Conservation (phyloP, 2,888 invertebrate species). For the Odiellus spinosus region DNA sequence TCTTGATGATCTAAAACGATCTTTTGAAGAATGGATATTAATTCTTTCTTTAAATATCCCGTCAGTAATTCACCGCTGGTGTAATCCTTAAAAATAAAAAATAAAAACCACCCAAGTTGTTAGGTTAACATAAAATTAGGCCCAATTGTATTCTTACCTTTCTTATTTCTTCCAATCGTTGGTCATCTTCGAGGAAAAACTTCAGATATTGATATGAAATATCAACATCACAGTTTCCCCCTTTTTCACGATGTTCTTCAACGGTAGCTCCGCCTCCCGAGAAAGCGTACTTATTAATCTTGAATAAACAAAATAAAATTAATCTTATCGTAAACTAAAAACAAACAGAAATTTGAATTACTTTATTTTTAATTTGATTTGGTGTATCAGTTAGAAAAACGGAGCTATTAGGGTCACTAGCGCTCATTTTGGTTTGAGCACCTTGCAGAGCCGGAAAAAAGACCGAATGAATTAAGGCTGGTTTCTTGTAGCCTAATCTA, state of each 20-base stretch:
- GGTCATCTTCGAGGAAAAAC: slow-evolving; percentile 91
- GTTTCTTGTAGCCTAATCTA: slow-evolving; percentile 67
- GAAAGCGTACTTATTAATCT: slow-evolving; percentile 88
- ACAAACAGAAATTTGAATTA: slow-evolving; percentile 25
- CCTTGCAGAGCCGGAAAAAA: slow-evolving; percentile 94
- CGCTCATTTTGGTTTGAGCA: slow-evolving; percentile 95
- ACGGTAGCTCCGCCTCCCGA: slow-evolving; percentile 86
- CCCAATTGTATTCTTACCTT: slow-evolving; percentile 32
- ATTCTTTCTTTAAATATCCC: slow-evolving; percentile 81
- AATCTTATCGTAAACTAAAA: slow-evolving; percentile 1
- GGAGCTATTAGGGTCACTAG: slow-evolving; percentile 81
- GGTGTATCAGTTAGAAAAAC: slow-evolving; percentile 89
- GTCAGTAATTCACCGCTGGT: slow-evolving; percentile 75
- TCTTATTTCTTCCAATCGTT: slow-evolving; percentile 54
- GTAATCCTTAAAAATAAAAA: slow-evolving; percentile 44
- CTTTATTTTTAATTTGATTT: slow-evolving; percentile 90
- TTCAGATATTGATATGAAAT: slow-evolving; percentile 84
- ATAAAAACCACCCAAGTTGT: neutral
- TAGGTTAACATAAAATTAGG: neutral
- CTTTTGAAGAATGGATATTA: slow-evolving; percentile 62
- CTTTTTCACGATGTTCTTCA: slow-evolving; percentile 63
- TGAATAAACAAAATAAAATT: slow-evolving; percentile 15
- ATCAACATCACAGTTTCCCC: slow-evolving; percentile 93
- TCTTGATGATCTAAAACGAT: slow-evolving; percentile 69
- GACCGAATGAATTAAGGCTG: slow-evolving; percentile 65